These are phyloP conservation scores for Halictus ligatus DNA, from an alignment of 2,888 invertebrate genomes.

Conservation along the genomic window DNA sequence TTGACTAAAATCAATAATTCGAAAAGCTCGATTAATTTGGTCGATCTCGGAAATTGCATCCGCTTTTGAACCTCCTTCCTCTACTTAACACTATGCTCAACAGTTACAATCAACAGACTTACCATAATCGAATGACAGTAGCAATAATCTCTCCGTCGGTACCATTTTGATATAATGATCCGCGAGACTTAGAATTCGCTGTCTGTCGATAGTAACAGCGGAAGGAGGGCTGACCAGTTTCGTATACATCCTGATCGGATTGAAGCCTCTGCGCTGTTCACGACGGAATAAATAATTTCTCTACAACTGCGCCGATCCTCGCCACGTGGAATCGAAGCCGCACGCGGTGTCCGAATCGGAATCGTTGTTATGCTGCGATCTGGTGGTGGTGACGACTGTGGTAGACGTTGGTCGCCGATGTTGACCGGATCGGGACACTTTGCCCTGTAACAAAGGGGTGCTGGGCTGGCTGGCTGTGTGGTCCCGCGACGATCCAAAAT, in stretches of 20 bases:
- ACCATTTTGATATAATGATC: not conserved
- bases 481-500: slow-evolving; percentile 82
- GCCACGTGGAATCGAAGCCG: slow-evolving; percentile 93
- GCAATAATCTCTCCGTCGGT: no score
- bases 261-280: slow-evolving; percentile 26
- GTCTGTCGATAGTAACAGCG: not conserved
- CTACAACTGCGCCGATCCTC: slow-evolving; percentile 80
- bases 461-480: slow-evolving; percentile 77
- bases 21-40: not conserved
- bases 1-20: slow-evolving; percentile 6
- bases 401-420: slow-evolving; percentile 80
- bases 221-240: slow-evolving; percentile 17
- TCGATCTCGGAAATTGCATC: not conserved
- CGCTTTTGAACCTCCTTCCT: not conserved
- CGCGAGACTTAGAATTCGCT: not conserved
- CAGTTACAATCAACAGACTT: not conserved
- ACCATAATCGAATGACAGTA: not conserved
- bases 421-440: slow-evolving; percentile 65
- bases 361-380: slow-evolving; percentile 86
- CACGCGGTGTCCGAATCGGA: slow-evolving; percentile 95
- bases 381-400: slow-evolving; percentile 77
- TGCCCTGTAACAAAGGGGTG: slow-evolving; percentile 79
- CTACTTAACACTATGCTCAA: not conserved
- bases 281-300: not conserved
- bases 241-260: slow-evolving; percentile 27